Evolutionary conservation across 2,888 invertebrate genomes (phyloP), one percentile per base, ranked within the genome.

Genomic region (Epiperipatus broadwayi): DNA sequence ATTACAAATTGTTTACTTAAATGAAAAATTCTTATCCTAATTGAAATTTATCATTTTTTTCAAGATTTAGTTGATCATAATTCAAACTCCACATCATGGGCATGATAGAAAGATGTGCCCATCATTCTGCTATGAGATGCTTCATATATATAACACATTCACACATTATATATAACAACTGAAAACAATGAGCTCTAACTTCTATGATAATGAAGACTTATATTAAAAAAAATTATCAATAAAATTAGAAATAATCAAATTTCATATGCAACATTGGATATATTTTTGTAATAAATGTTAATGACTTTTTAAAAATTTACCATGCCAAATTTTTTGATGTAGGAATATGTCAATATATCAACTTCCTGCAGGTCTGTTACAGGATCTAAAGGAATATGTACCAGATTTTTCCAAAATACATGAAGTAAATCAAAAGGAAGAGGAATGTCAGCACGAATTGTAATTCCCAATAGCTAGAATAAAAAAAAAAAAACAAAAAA

Each of bases 381-480:
- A 3, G 52, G 50, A 41, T 58, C 58, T 3, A 56, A 48, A 19
- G 48, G 44, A 28, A 50, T 29, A 4, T 51, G 49, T 3, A 56
- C 51, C n/a, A 59, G 40, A 3, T 51, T 47, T 41, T 56, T 55
- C 59, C 59, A 59, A 39, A 55, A 53, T 10, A 52, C 47, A 3
- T 48, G 44, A 16, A 56, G 41, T 25, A 59, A 41, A 45, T 56
- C 53, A 35, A 59, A 46, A 16, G 57, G 56, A 14, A 58, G 46
- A 1, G 59, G 58, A 36, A 58, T 57, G 46, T 58, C 57, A 4
- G 59, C 57, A 22, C 59, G 44, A 14, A 58, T 48, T 4, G 58
- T 55, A 30, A 57, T 53, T 2, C 56, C 59, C n/a, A 59, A 44
- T 40, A 57, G 40, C 57, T 57, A 47, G 15, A 47, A 41, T 4